A percentile compares a stretch with the other conserved stretches of the same genome.
Conservation (phyloP, 2,113 vertebrate species). For the Calonectris borealis region DNA sequence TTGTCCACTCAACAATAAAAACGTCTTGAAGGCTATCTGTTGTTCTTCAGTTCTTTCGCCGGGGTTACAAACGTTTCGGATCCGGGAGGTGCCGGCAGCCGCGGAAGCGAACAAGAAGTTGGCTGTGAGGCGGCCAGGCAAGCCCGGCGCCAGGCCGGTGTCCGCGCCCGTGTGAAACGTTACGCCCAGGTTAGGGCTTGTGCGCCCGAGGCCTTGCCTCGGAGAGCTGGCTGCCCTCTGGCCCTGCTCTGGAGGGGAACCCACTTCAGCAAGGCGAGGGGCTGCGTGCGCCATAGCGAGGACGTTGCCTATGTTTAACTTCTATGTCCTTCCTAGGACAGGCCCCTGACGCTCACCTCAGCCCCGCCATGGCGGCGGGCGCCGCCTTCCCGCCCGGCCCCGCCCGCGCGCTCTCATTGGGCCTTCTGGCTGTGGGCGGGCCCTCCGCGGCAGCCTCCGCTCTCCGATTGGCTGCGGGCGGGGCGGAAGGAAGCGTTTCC, state of each 20-base stretch:
- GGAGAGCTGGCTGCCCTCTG: too few relatives aligned
- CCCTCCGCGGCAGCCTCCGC: rapidly evolving
- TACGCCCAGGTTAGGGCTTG: too few relatives aligned
- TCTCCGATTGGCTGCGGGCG: not conserved
- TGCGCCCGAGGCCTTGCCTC: not conserved
- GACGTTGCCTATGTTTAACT: rapidly evolving
- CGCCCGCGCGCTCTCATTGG: not conserved
- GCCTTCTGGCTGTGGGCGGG: not conserved
- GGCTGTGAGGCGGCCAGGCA: not conserved
- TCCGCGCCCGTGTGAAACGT: rapidly evolving
- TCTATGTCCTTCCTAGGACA: too few relatives aligned
- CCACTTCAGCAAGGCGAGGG: not conserved
- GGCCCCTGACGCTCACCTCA: rapidly evolving
- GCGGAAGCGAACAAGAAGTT: not conserved
- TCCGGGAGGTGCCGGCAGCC: not conserved
- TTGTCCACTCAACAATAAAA: conserved; percentile 28
- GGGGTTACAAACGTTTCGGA: rapidly evolving
- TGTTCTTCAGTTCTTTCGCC: rapidly evolving
- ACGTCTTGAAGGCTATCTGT: not conserved
- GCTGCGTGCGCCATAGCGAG: too few relatives aligned
- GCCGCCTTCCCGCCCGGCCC: not conserved
- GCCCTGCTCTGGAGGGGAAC: not conserved
- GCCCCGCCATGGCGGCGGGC: not conserved
- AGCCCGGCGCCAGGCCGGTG: not conserved
- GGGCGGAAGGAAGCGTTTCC: conserved; percentile 38